Evolutionary conservation across 2,888 invertebrate species (phyloP).

Genomic region (Acronicta psi): DNA sequence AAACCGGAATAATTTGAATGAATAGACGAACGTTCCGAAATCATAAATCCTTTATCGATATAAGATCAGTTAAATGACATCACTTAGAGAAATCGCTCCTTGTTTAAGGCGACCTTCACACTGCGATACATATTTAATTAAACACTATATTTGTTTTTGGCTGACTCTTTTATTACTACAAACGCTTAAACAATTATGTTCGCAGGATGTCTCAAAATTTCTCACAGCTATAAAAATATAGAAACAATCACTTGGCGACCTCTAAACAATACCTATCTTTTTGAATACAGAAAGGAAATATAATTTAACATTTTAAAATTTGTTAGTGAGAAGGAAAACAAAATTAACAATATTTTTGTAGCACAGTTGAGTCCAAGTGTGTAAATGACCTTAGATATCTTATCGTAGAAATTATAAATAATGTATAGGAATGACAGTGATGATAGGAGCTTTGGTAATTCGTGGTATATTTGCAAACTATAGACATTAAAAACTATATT

Average conservation of each 20-base stretch:
- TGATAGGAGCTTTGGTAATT: slow-evolving; percentile 56
- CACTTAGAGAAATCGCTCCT: slow-evolving; percentile 52
- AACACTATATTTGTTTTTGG: too few species aligned
- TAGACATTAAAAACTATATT: slow-evolving; percentile 56
- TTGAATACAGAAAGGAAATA: too few species aligned
- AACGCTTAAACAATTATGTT: too few species aligned
- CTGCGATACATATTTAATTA: slow-evolving; percentile 1
- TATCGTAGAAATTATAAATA: slow-evolving; percentile 55
- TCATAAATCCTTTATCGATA: slow-evolving; percentile 55
- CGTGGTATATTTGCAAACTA: slow-evolving; percentile 58
- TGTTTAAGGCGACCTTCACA: slow-evolving; percentile 37
- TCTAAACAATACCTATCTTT: too few species aligned
- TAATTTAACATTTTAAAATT: too few species aligned
- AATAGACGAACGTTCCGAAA: slow-evolving; percentile 32
- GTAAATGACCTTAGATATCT: slow-evolving; percentile 36
- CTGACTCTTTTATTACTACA: neutral
- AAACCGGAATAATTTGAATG: slow-evolving; percentile 43
- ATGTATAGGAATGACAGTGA: slow-evolving; percentile 43
- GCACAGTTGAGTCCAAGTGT: slow-evolving; percentile 5
- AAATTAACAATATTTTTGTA: too few species aligned
- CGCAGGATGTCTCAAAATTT: too few species aligned
- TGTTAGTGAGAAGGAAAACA: too few species aligned
- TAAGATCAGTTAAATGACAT: slow-evolving; percentile 53
- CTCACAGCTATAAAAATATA: too few species aligned
- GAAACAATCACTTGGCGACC: too few species aligned